A percentile compares a stretch with the other conserved stretches of the same genome.
phyloP scores from a whole-genome alignment of 2,797 vertebrate species.

The Manis pentadactyla region DNA sequence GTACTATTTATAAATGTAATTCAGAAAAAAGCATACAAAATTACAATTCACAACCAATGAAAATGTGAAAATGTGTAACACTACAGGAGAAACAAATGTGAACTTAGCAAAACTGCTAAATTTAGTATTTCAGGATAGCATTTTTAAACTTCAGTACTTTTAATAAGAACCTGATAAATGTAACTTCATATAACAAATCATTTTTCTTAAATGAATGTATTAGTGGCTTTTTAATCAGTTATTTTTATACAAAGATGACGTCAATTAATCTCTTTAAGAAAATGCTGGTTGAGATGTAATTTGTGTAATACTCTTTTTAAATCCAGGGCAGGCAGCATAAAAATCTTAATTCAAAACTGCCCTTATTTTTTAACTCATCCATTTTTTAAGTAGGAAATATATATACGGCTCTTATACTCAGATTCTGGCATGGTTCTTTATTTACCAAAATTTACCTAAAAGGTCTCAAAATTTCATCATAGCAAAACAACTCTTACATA shows the following conservation, averaged over 20 bases:
- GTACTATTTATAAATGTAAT: background rate
- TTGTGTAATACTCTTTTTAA: slow-evolving; percentile 24
- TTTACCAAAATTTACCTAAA: slow-evolving; percentile 43
- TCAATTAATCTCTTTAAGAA: slow-evolving; percentile 42
- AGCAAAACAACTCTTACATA: slow-evolving; percentile 38
- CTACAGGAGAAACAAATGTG: slow-evolving; percentile 1
- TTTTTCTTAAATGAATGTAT: background rate
- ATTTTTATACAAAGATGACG: background rate
- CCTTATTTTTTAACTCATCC: background rate
- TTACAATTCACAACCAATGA: background rate
- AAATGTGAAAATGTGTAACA: slow-evolving; percentile 49
- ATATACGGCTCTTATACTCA: background rate
- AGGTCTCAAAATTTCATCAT: slow-evolving; percentile 39
- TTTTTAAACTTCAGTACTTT: slow-evolving; percentile 14
- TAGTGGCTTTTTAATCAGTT: slow-evolving; percentile 41
- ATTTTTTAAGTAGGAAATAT: slow-evolving; percentile 9
- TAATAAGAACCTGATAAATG: background rate
- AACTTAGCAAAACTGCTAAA: background rate
- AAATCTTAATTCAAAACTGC: slow-evolving; percentile 4
- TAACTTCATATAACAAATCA: slow-evolving; percentile 27
- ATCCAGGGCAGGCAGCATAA: background rate
- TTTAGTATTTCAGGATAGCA: background rate
- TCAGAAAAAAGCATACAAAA: slow-evolving; percentile 32
- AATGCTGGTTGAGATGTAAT: background rate
- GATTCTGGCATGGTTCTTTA: background rate